Percentiles rank a stretch among this genome's conserved stretches.
Conservation (phyloP, 2,113 vertebrate genomes). For the Aldabrachelys gigantea region DNA sequence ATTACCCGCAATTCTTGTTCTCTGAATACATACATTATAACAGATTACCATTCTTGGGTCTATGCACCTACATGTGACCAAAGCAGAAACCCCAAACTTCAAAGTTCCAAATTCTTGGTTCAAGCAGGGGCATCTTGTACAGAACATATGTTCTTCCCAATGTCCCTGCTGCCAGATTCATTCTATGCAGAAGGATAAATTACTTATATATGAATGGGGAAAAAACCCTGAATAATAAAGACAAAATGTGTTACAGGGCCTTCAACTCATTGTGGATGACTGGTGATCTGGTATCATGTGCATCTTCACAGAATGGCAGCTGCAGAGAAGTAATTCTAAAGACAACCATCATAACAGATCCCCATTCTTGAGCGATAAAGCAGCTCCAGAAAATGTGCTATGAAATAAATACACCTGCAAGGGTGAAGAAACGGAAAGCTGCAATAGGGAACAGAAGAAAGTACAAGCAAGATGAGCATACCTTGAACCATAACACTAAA, state of each 20-base stretch:
- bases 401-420: not conserved
- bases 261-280: constrained; percentile 5
- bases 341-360: constrained; percentile 6
- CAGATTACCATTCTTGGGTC: not conserved
- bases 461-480: too few species aligned
- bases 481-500: too few species aligned
- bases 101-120: not conserved
- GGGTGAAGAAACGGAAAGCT: too few species aligned
- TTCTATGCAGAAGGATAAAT: constrained; percentile 36
- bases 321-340: constrained; percentile 14
- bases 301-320: constrained; percentile 4
- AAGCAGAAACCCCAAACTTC: not conserved
- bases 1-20: not conserved
- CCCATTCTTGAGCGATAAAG: constrained; percentile 3
- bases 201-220: not conserved
- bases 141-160: not conserved
- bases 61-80: not conserved
- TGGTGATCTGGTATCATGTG: constrained; percentile 16
- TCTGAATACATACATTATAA: not conserved
- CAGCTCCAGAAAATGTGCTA: constrained; percentile 18
- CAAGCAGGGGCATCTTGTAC: not conserved
- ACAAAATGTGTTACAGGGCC: not conserved
- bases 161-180: not conserved
- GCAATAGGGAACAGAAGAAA: too few species aligned
- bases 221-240: constrained; percentile 1